These are phyloP conservation scores for Eurystomus gularis DNA, from an alignment of 2,113 vertebrate species.

Conservation along the genomic window DNA sequence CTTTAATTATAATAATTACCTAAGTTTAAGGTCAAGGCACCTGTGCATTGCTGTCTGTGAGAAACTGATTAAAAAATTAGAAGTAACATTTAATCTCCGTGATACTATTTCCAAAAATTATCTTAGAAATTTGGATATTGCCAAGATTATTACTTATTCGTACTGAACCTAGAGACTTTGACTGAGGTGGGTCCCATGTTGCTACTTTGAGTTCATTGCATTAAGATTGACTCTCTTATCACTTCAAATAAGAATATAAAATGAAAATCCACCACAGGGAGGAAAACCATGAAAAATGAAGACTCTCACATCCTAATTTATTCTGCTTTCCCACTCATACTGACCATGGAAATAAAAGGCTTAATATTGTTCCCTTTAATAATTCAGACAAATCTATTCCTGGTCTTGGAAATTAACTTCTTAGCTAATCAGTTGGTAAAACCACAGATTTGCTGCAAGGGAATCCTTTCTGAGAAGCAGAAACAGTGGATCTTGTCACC, in stretches of 20 bases:
- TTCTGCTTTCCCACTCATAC: not conserved
- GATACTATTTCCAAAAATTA: constrained; percentile 49
- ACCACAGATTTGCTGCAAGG: not conserved
- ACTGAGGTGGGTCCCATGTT: not conserved
- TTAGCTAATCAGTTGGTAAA: not conserved
- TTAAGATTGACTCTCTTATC: not conserved
- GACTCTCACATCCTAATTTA: not conserved
- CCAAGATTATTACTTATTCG: constrained; percentile 15
- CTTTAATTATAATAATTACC: constrained; percentile 77
- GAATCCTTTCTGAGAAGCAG: not conserved
- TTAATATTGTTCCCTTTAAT: not conserved
- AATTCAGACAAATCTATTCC: not conserved
- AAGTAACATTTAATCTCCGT: constrained; percentile 54
- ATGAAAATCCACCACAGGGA: not conserved
- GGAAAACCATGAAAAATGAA: not conserved
- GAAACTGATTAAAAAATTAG: constrained; percentile 69
- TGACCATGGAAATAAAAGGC: not conserved
- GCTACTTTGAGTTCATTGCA: not conserved
- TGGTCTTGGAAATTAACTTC: not conserved
- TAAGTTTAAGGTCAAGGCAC: constrained; percentile 78
- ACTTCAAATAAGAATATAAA: constrained; percentile 7
- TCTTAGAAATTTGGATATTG: constrained; percentile 37
- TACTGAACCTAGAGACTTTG: not conserved
- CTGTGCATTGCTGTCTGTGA: constrained; percentile 65
- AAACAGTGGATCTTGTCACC: not conserved